Evolutionary conservation across 2,113 vertebrate species (phyloP).

Genomic region (Ctenomys sociabilis): DNA sequence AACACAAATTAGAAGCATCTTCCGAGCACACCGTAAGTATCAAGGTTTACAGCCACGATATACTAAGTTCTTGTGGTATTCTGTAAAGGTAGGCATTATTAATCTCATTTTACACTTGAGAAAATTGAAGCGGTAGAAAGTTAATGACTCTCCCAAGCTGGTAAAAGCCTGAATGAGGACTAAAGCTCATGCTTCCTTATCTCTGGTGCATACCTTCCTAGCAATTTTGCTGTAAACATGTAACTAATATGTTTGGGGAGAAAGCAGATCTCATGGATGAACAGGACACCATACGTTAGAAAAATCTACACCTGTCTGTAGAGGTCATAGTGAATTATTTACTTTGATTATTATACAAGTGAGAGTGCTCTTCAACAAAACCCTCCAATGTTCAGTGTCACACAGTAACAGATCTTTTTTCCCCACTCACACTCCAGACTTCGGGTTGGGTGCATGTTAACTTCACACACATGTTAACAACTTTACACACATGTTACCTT

Average conservation of each 20-base stretch:
- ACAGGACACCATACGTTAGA: background rate
- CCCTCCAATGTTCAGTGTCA: background rate
- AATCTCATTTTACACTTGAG: slow-evolving; percentile 45
- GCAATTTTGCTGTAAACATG: background rate
- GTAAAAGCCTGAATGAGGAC: background rate
- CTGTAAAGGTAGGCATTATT: background rate
- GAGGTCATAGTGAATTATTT: background rate
- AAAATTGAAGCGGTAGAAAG: slow-evolving; percentile 3
- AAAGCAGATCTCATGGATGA: background rate
- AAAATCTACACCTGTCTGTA: background rate
- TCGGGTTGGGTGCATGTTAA: background rate
- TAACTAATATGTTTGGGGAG: background rate
- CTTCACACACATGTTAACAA: too few species aligned
- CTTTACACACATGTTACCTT: background rate
- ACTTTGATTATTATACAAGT: background rate
- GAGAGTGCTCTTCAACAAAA: background rate
- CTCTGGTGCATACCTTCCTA: background rate
- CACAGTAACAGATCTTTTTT: background rate
- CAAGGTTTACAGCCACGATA: background rate
- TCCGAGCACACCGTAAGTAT: background rate
- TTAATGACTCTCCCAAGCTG: background rate
- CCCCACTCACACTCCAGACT: background rate
- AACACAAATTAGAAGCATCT: slow-evolving; percentile 21
- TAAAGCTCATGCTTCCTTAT: background rate
- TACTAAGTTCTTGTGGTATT: background rate